Base-by-base conservation (phyloP, 2,888 invertebrate species). In the Diabrotica balteata region DNA sequence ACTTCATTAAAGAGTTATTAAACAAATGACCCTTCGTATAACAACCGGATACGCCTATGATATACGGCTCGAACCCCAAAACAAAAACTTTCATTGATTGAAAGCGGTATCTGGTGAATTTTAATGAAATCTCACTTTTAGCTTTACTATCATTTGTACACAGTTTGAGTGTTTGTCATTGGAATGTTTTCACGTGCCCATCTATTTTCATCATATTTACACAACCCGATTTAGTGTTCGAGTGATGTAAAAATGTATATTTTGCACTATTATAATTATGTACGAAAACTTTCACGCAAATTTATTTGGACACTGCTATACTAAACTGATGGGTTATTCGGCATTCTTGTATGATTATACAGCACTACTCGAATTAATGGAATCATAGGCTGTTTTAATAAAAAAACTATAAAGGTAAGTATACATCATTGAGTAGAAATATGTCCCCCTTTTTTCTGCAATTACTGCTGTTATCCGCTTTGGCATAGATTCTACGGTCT, bases 161-260 rank as follows among this genome's bases (percentile, higher is more conserved):
- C 66, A n/a, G 51, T 32, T 22, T 53, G 66, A 44, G 45, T 52
- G 62, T 51, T 10, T 47, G 45, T 22, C 59, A 8, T 54, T 53
- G 58, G 50, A 67, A 67, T 59, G 42, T 49, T 49, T 67, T 59
- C 63, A 63, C 67, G 63, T 67, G 52, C 52, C 10, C 53, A 53
- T 63, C 59, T 53, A 63, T 63, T 61, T 67, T 63, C 61, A 58
- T 57, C 67, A 50, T 53, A 53, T 64, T 63, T 57, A 66, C 55
- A 63, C 49, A 66, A 66, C 59, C 49, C 46, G 44, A 42, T n/a
- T 49, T 8, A n/a, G 42, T 11, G 2, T 10, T 43, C 22, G 42
- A 4, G n/a, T 43, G 42, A 54, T 42, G 54, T 54, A 54, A 54
- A 9, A 9, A 11, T 22, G 52, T 52, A 17, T 52, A 17, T 8